Evolutionary conservation across 2,888 invertebrate genomes (phyloP).

Genomic region (Epinotia ramella): DNA sequence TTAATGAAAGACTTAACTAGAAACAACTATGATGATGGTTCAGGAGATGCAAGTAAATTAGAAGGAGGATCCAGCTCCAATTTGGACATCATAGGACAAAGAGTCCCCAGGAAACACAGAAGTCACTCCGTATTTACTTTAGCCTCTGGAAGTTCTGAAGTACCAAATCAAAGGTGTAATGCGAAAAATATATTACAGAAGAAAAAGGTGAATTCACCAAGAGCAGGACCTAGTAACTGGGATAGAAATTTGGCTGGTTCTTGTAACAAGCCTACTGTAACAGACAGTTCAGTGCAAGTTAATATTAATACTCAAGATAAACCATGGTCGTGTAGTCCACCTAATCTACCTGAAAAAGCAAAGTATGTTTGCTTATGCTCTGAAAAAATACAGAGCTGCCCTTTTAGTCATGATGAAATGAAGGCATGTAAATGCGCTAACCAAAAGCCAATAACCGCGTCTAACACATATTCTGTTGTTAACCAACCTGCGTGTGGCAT

Average conservation of each 20-base stretch:
- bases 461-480: conserved; percentile 38
- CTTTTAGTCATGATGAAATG: conserved; percentile 63
- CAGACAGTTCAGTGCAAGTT: conserved; percentile 74
- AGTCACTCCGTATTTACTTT: conserved; percentile 80
- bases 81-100: conserved; percentile 54
- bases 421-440: conserved; percentile 71
- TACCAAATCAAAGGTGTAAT: conserved; percentile 60
- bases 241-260: conserved; percentile 65
- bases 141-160: conserved; percentile 71
- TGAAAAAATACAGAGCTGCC: conserved; percentile 53
- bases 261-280: conserved; percentile 58
- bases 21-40: conserved; percentile 78
- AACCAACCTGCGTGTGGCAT: conserved; percentile 1
- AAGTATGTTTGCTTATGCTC: conserved; percentile 72
- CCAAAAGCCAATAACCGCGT: conserved; percentile 55
- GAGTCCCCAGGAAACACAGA: conserved; percentile 62
- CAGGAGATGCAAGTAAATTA: conserved; percentile 79
- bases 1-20: conserved; percentile 77
- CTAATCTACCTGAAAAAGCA: conserved; percentile 55
- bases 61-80: conserved; percentile 67
- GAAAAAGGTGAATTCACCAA: conserved; percentile 57
- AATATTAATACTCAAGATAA: conserved; percentile 57
- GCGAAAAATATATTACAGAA: conserved; percentile 62
- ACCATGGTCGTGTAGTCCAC: conserved; percentile 26
- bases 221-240: conserved; percentile 58